Evolutionary conservation across 1,140 invertebrate genomes (phyloP), one percentile per base, ranked within the genome.

Genomic region (Sitodiplosis mosellana): DNA sequence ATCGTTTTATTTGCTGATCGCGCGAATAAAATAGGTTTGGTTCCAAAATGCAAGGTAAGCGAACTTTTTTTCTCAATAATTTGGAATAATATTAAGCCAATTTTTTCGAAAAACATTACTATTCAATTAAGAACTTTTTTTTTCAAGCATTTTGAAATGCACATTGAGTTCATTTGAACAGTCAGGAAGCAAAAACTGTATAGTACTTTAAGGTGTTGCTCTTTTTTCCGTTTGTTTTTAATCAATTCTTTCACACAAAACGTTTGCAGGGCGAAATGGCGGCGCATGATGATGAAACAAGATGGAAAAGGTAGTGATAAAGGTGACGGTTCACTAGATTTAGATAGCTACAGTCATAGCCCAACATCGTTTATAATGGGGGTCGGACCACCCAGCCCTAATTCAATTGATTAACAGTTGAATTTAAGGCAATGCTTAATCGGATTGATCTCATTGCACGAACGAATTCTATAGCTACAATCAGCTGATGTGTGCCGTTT

Each of bases 211-310:
- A n/a, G n/a, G n/a, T n/a, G n/a, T n/a, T n/a, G n/a, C n/a, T n/a
- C n/a, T n/a, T 36, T 36, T 36, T 10, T 36, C 8, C n/a, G 8
- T 10, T 36, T n/a, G n/a, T 10, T 10, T 36, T 36, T n/a, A 36
- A 8, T 10, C 15, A 45, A 45, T 45, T 89, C 90, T 19, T n/a
- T n/a, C n/a, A n/a, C n/a, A n/a, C n/a, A n/a, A n/a, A n/a, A n/a
- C n/a, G n/a, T n/a, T n/a, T n/a, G n/a, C n/a, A 72, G 93, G 45
- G 93, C 93, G 55, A 98, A 98, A 74, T 95, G 90, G 83, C 77
- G 93, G 56, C 77, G 92, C 52, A 80, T 89, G 66, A 74, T 87
- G 57, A 89, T 88, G 59, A 80, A 85, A 57, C 82, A 86, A 56
- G 79, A 76, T 59, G 64, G 66, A 62, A 60, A 57, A 36, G 54